A percentile compares a stretch with the other conserved stretches of the same genome.
Conservation (phyloP, 2,797 vertebrate genomes). For the Cuculus canorus region DNA sequence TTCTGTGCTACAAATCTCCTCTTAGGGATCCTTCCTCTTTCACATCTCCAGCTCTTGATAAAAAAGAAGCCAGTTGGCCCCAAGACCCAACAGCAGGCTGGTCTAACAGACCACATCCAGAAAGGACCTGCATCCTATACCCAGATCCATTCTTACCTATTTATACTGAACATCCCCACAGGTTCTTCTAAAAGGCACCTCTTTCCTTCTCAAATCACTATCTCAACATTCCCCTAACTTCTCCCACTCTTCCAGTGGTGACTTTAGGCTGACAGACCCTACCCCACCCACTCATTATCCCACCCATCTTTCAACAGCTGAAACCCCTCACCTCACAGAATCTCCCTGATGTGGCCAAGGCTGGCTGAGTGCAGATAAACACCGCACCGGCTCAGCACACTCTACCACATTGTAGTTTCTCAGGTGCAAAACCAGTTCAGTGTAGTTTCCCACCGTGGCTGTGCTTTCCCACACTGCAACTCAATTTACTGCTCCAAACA, state of each 20-base stretch:
- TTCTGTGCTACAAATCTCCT: neutral
- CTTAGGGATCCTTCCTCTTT: neutral
- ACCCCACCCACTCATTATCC: too few relatives aligned
- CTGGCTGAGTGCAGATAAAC: neutral
- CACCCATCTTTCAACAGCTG: neutral
- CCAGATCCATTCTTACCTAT: neutral
- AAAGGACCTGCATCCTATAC: neutral
- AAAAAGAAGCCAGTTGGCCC: neutral
- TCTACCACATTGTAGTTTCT: neutral
- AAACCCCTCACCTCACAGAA: neutral
- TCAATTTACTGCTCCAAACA: neutral
- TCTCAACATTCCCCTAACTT: fast-evolving
- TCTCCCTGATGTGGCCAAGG: neutral
- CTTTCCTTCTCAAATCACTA: neutral
- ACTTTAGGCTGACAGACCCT: neutral
- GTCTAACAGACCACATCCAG: neutral
- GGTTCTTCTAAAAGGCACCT: neutral
- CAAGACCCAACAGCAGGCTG: neutral
- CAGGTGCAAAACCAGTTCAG: neutral
- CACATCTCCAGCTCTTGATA: neutral
- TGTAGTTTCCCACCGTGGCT: neutral
- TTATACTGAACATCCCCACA: neutral
- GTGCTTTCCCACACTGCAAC: neutral
- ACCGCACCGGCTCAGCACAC: neutral
- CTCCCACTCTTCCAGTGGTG: neutral